A percentile compares a stretch with the other conserved stretches of the same genome.
phyloP scores from a whole-genome alignment of 2,797 vertebrate genomes.

The Sitta carolinensis region DNA sequence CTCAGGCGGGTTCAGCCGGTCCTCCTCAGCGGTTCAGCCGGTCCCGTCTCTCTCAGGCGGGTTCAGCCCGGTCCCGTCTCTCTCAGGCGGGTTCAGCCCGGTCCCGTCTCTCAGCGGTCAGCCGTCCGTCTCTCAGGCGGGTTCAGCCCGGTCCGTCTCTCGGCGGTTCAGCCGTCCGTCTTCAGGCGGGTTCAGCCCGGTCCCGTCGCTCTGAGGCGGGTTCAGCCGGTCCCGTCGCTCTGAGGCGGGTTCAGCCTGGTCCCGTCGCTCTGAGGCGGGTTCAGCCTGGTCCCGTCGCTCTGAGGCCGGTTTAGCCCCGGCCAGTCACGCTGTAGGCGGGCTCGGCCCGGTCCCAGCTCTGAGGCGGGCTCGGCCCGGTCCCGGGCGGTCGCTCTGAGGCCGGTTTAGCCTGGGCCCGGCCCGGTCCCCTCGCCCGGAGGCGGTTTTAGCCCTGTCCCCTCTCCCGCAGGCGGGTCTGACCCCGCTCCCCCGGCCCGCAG shows the following conservation, averaged over 20 bases:
- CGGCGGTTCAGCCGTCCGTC: background rate
- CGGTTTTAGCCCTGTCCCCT: too few species aligned
- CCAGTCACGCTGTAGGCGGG: background rate
- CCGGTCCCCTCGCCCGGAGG: background rate
- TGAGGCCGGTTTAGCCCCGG: background rate
- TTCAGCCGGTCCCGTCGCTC: background rate
- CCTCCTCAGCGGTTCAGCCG: too few species aligned
- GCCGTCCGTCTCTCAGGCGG: background rate
- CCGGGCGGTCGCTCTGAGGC: too few species aligned
- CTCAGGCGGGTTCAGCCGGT: background rate
- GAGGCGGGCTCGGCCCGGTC: background rate
- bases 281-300: background rate
- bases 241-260: too few species aligned
- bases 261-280: background rate
- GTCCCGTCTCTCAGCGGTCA: too few species aligned
- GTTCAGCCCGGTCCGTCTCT: background rate
- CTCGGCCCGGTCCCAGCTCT: fast-evolving
- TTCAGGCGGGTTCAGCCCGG: background rate
- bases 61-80: background rate
- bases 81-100: background rate
- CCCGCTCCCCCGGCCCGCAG: too few species aligned
- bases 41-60: too few species aligned
- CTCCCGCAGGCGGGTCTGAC: too few species aligned
- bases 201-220: too few species aligned
- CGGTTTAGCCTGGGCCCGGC: too few species aligned